Evolutionary conservation across 1,140 invertebrate genomes (phyloP).

Genomic region (Charaxes varanes): DNA sequence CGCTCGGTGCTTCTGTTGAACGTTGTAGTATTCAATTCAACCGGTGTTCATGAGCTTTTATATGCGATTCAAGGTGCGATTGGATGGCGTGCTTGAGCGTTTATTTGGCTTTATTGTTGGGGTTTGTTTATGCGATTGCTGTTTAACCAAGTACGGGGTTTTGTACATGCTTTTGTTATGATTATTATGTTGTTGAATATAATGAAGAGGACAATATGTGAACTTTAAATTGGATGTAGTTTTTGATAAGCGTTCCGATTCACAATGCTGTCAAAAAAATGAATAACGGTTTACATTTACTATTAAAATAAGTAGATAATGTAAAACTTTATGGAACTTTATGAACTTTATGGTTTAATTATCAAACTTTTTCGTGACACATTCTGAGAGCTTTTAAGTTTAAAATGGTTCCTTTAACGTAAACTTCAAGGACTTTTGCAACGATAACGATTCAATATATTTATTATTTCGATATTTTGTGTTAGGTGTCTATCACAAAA

Average conservation of each 20-base stretch:
- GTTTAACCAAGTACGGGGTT: constrained; percentile 70
- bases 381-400: constrained; percentile 2
- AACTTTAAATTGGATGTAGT: constrained; percentile 34
- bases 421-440: too few relatives aligned
- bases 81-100: constrained; percentile 71
- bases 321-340: too few relatives aligned
- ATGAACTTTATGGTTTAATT: too few relatives aligned
- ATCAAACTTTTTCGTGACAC: too few relatives aligned
- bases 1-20: constrained; percentile 63
- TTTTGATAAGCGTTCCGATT: too few relatives aligned
- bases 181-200: constrained; percentile 68
- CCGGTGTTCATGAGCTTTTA: constrained; percentile 70
- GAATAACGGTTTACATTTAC: too few relatives aligned
- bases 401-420: too few relatives aligned
- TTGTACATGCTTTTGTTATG: constrained; percentile 68
- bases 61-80: constrained; percentile 73
- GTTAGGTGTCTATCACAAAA: too few relatives aligned
- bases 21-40: constrained; percentile 63
- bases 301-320: too few relatives aligned
- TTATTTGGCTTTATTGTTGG: constrained; percentile 74
- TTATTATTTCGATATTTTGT: too few relatives aligned
- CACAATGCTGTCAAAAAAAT: too few relatives aligned
- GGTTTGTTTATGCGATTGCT: constrained; percentile 74
- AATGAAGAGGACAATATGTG: constrained; percentile 48
- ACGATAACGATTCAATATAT: too few relatives aligned